phyloP scores from a whole-genome alignment of 2,888 invertebrate species.

The Volucella inanis region DNA sequence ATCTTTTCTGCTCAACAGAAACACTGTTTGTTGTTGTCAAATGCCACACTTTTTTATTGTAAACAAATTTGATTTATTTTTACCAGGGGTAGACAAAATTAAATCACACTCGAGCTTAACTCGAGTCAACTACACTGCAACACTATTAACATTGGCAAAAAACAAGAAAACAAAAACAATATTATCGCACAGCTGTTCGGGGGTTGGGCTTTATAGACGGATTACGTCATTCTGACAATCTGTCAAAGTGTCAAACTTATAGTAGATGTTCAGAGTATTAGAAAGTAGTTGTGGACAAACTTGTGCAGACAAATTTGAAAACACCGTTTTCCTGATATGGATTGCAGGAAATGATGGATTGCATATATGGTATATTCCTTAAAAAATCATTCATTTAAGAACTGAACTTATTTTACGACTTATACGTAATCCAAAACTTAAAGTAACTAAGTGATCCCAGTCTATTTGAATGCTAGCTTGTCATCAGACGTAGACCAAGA shows the following conservation, averaged over 20 bases:
- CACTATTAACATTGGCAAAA: neutral
- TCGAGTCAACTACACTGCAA: neutral
- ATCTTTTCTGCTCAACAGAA: neutral
- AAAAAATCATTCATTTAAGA: too few relatives aligned
- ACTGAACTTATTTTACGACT: too few relatives aligned
- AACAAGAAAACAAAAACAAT: conserved; percentile 2
- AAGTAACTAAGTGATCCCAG: too few relatives aligned
- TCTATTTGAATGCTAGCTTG: too few relatives aligned
- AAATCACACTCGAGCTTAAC: neutral
- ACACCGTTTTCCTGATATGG: too few relatives aligned
- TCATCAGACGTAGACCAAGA: too few relatives aligned
- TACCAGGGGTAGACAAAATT: conserved; percentile 17
- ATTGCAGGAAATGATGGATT: too few relatives aligned
- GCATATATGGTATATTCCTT: too few relatives aligned
- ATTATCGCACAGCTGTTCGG: conserved; percentile 49
- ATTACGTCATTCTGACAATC: conserved; percentile 47
- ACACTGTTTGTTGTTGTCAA: conserved; percentile 7
- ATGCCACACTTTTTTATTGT: conserved; percentile 42
- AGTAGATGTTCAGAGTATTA: conserved; percentile 10
- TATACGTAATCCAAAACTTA: too few relatives aligned
- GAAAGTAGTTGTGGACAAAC: neutral
- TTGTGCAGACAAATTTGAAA: too few relatives aligned
- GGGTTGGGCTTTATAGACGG: conserved; percentile 35
- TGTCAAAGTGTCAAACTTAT: conserved; percentile 18
- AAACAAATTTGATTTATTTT: conserved; percentile 50